phyloP scores from a whole-genome alignment of 2,113 vertebrate species.

The Lagopus leucura region DNA sequence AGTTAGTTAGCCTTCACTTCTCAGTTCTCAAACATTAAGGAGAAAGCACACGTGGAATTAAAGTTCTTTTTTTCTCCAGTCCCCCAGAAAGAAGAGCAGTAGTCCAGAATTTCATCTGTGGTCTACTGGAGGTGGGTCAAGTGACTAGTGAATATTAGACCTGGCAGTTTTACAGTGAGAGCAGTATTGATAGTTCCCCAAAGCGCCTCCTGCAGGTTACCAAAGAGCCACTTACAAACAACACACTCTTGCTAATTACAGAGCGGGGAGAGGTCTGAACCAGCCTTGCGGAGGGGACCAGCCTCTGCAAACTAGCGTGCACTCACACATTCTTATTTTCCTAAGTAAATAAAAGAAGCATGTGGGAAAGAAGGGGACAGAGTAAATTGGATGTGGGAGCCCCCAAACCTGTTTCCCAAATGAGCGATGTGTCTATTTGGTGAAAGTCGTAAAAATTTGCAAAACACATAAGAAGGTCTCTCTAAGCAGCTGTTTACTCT shows the following conservation, averaged over 20 bases:
- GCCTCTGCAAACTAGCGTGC: background rate
- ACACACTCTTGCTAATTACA: conserved; percentile 45
- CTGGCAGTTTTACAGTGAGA: background rate
- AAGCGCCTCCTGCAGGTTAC: conserved; percentile 1
- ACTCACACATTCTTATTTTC: conserved; percentile 33
- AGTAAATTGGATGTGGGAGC: conserved; percentile 61
- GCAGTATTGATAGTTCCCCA: background rate
- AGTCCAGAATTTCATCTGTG: background rate
- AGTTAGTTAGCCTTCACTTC: background rate
- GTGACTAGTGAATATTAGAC: background rate
- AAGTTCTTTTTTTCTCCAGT: background rate
- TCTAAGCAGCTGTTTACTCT: conserved; percentile 61
- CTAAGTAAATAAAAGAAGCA: conserved; percentile 46
- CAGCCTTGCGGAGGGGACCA: background rate
- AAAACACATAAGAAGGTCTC: conserved; percentile 46
- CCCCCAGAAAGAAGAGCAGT: background rate
- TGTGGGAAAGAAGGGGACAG: conserved; percentile 46
- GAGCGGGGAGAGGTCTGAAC: conserved; percentile 4
- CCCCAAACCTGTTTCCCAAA: conserved; percentile 57
- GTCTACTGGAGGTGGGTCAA: conserved; percentile 9
- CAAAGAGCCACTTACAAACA: conserved; percentile 55
- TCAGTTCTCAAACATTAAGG: background rate
- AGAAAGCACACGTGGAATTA: background rate
- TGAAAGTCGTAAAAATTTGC: conserved; percentile 60
- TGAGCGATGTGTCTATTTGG: conserved; percentile 49